Base-by-base conservation (phyloP, 2,113 vertebrate species). In the Scomber colias region DNA sequence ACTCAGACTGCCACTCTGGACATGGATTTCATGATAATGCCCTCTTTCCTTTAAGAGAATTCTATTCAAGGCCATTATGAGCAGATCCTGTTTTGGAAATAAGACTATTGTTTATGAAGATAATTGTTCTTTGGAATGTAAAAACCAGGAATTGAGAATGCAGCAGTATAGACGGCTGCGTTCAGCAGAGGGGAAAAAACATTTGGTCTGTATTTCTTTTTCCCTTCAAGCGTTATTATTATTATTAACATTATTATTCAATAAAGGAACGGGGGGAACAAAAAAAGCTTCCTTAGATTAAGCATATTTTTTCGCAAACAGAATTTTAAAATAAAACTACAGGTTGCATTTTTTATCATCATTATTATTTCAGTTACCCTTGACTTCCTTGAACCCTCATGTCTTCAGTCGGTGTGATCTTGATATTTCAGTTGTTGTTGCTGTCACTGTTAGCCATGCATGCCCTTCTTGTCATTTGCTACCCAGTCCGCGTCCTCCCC, bases 11-110 rank as follows among this genome's bases (percentile, higher is more conserved):
- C 85, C 67, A 77, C 65, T 75, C 68, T 53, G 75, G 84, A 86
- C 75, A 79, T 56, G 72, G 85, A 87, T 84, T 78, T 82, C 76
- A 57, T 44, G 19, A 87, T 88, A 90, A 89, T 87, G 75, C 72
- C 68, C 75, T 49, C 67, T 71, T 77, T 85, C 84, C 85, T 88
- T 11, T 14, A 63, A 65, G 69, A 88, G 63, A 90, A 69, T 69
- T 59, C 79, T 48, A 70, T 82, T 85, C 74, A 62, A 79, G 72
- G 75, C 73, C 81, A 73, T 75, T 66, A 71, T 55, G 72, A 61
- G 60, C 60, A 71, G 79, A 90, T 88, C 88, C 84, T 84, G 83
- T 88, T 81, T 64, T 89, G 91, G 87, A 92, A 93, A 88, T 66
- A 62, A 77, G 45, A 57, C 30, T 61, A 60, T 83, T 85, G 83